Percentiles rank a stretch among this genome's conserved stretches.
These are phyloP conservation scores for Hybos culiciformis DNA, from an alignment of 2,888 invertebrate species.

Conservation along the genomic window DNA sequence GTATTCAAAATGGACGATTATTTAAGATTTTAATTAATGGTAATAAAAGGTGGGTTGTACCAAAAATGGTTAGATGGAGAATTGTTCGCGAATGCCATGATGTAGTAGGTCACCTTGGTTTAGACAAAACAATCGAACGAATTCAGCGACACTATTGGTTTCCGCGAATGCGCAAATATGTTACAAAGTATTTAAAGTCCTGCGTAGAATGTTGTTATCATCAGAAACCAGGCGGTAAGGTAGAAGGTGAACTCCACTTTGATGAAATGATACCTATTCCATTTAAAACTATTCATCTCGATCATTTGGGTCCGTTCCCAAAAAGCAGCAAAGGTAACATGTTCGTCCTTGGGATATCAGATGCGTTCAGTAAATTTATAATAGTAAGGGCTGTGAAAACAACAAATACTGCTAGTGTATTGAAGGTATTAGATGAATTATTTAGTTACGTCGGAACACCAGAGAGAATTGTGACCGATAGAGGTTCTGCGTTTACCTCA, in stretches of 20 bases:
- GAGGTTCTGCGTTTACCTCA: constrained; percentile 21
- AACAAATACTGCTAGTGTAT: constrained; percentile 11
- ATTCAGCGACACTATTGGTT: constrained; percentile 27
- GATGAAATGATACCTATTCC: constrained; percentile 15
- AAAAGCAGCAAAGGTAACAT: constrained; percentile 8
- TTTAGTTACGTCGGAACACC: constrained; percentile 16
- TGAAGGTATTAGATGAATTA: constrained; percentile 5
- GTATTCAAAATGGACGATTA: no score
- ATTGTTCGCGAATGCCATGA: constrained; percentile 8
- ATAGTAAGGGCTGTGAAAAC: constrained; percentile 12
- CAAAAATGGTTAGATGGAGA: constrained; percentile 7
- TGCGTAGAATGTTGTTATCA: constrained; percentile 24
- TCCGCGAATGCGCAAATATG: constrained; percentile 25
- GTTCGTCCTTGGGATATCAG: constrained; percentile 10
- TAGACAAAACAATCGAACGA: constrained; percentile 5
- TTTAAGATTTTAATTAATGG: neutral
- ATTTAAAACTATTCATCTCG: constrained; percentile 11
- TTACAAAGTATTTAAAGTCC: constrained; percentile 25
- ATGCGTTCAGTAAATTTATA: constrained; percentile 14
- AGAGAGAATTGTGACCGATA: constrained; percentile 16
- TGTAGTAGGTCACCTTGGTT: constrained; percentile 8
- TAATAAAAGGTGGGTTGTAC: constrained; percentile 9
- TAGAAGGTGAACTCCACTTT: constrained; percentile 20
- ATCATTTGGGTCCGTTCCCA: constrained; percentile 11
- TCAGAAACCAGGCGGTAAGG: constrained; percentile 19